Evolutionary conservation across 1,140 invertebrate species (phyloP), one percentile per base, ranked within the genome.

Genomic region (Aradophagus sp.): DNA sequence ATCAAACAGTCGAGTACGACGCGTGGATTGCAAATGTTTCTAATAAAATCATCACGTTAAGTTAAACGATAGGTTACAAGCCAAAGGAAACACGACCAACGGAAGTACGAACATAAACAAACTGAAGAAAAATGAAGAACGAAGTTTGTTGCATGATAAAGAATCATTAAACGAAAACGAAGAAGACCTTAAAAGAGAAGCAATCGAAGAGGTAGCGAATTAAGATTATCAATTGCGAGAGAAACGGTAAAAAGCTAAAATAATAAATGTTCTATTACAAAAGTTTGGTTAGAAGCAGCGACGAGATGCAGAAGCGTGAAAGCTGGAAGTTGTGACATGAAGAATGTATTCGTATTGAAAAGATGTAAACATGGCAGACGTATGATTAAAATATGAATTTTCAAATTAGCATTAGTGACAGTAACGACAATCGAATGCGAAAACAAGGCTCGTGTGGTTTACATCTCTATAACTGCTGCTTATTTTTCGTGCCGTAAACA

Each of bases 251-350:
- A 52, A 76, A 79, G 78, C 76, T 41, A 80, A 81, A 79, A 73
- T 2, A n/a, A 29, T 61, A 77, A 74, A 76, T 71, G 20, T 67
- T 70, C 58, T 74, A 69, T 73, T 73, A 70, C 41, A 73, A 74
- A 65, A 73, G 62, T 63, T 66, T 66, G 74, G 62, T 77, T 75
- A 75, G 55, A 83, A 82, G 81, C 81, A 79, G 79, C 77, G 62
- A 80, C 75, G 75, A 78, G 72, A 80, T 83, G 80, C 80, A 80
- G 47, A 83, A 83, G 81, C 80, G 77, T 72, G 39, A 52, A 82
- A 82, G 81, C 80, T 81, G 72, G 62, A 73, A 76, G 66, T 77
- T 42, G 69, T 75, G 65, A 67, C 56, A 59, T 62, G 61, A 66
- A 66, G 20, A 55, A 36, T 53, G 47, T 4, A n/a, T n/a, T n/a